Percentiles rank a stretch among this genome's conserved stretches.
phyloP scores from a whole-genome alignment of 1,140 invertebrate genomes.

The Rhyacophila brunnea region DNA sequence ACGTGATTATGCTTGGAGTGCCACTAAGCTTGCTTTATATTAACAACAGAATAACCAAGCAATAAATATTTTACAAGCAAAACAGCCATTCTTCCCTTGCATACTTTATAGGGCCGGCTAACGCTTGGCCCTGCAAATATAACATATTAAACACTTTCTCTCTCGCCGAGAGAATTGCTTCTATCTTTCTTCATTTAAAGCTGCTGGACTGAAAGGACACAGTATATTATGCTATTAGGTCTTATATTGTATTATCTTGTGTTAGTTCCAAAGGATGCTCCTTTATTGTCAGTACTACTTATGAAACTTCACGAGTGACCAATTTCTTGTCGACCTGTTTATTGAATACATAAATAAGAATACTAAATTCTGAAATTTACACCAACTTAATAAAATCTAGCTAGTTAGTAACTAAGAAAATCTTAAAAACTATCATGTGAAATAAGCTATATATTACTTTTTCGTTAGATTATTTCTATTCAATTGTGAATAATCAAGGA shows the following conservation, averaged over 20 bases:
- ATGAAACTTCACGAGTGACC: no score
- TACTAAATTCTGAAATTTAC: no score
- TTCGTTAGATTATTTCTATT: no score
- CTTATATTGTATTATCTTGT: not conserved
- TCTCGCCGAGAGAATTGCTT: conserved; percentile 13
- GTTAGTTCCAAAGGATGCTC: no score
- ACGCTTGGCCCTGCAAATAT: conserved; percentile 3
- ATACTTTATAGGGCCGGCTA: conserved; percentile 16
- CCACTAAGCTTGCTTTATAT: not conserved
- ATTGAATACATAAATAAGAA: no score
- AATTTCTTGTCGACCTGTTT: no score
- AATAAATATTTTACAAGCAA: conserved; percentile 22
- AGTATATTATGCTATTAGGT: conserved; percentile 35
- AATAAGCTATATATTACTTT: no score
- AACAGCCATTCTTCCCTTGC: conserved; percentile 17
- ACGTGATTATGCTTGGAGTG: not conserved
- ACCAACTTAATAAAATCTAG: no score
- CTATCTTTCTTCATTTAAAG: conserved; percentile 33
- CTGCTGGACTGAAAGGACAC: conserved; percentile 12
- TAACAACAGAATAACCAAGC: conserved; percentile 1
- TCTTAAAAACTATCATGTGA: no score
- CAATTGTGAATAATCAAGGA: no score
- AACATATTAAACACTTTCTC: conserved; percentile 28
- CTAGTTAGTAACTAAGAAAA: no score
- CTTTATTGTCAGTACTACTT: no score